These are phyloP conservation scores for Nicator chloris DNA, from an alignment of 2,113 vertebrate genomes.

Conservation along the genomic window DNA sequence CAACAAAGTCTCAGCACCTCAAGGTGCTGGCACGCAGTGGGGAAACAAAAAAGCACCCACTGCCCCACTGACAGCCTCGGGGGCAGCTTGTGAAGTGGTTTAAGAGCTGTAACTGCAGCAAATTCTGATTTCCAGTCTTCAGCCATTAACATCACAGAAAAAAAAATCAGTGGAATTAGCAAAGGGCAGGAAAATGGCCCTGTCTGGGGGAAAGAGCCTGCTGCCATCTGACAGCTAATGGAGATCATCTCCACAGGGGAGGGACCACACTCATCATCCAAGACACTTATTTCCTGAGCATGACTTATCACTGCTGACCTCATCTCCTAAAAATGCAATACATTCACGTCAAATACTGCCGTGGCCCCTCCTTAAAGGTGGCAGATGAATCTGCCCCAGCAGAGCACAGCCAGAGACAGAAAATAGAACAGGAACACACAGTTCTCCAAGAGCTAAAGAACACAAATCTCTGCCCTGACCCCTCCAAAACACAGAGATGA, in stretches of 20 bases:
- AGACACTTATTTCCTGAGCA: neutral
- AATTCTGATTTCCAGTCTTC: neutral
- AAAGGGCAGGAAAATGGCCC: neutral
- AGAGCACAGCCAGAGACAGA: neutral
- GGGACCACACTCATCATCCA: neutral
- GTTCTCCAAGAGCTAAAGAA: neutral
- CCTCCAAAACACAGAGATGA: neutral
- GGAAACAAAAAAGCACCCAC: neutral
- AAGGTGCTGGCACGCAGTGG: neutral
- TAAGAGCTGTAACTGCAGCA: neutral
- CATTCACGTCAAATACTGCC: neutral
- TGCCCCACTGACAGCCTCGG: accelerated
- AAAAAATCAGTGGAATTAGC: neutral
- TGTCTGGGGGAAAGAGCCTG: neutral
- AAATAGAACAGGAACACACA: accelerated
- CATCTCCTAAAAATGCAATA: neutral
- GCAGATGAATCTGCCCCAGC: neutral
- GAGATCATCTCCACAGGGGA: neutral
- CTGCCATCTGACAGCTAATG: neutral
- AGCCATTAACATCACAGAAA: neutral
- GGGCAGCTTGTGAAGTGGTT: neutral
- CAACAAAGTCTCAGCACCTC: neutral
- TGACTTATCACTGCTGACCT: neutral
- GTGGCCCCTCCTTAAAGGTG: neutral
- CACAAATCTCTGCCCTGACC: neutral